These are phyloP conservation scores for Apotomis betuletana DNA, from an alignment of 2,888 invertebrate genomes.

Conservation along the genomic window DNA sequence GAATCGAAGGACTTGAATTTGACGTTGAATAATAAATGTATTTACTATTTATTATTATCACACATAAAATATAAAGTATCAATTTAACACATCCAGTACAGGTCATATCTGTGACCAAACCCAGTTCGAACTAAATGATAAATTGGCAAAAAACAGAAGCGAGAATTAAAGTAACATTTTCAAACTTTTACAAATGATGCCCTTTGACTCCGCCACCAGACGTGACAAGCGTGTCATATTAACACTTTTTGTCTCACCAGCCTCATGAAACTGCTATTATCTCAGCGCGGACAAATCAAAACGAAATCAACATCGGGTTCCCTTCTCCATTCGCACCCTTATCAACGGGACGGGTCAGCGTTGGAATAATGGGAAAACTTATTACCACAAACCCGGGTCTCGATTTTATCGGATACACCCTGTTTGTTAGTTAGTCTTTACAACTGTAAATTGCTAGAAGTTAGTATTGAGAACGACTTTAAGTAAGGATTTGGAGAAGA, in stretches of 20 bases:
- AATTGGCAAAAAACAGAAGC: not conserved
- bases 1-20: too few relatives aligned
- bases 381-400: conserved; percentile 53
- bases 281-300: conserved; percentile 75
- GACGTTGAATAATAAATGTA: too few relatives aligned
- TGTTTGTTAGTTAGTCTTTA: conserved; percentile 53
- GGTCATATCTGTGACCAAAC: not conserved
- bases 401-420: conserved; percentile 56
- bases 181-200: conserved; percentile 24
- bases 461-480: conserved; percentile 25
- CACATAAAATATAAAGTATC: too few relatives aligned
- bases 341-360: conserved; percentile 71
- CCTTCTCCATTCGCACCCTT: conserved; percentile 72
- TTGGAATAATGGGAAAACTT: conserved; percentile 74
- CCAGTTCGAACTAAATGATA: not conserved
- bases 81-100: too few relatives aligned
- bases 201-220: conserved; percentile 53
- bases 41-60: too few relatives aligned
- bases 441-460: conserved; percentile 50
- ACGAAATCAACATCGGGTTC: conserved; percentile 77
- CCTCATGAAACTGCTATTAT: conserved; percentile 77
- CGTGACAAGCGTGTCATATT: conserved; percentile 41
- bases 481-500: conserved; percentile 2
- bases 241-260: conserved; percentile 37
- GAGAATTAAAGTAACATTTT: conserved; percentile 26